Evolutionary conservation across 2,113 vertebrate species (phyloP).

Genomic region (Poicephalus gulielmi): DNA sequence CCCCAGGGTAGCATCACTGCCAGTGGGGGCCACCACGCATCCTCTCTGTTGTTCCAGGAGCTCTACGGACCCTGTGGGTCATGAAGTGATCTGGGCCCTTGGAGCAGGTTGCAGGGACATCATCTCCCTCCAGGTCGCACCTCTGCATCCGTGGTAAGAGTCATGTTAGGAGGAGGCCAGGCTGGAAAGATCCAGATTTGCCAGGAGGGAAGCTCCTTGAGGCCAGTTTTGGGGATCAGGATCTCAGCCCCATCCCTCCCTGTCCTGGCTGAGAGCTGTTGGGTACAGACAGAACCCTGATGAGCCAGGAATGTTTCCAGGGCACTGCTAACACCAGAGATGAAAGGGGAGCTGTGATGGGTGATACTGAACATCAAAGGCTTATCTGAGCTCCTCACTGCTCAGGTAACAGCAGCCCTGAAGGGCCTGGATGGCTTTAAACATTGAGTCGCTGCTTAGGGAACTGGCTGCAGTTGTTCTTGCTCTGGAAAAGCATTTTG

Average conservation of each 20-base stretch:
- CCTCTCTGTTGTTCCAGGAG: slow-evolving; percentile 79
- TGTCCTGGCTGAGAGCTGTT: not conserved
- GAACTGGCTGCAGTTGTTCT: not conserved
- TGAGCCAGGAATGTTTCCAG: rapidly evolving
- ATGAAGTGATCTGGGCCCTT: slow-evolving; percentile 98
- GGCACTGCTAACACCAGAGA: not conserved
- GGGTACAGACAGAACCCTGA: not conserved
- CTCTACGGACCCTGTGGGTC: slow-evolving; percentile 94
- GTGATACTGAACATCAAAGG: not conserved
- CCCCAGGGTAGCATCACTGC: rapidly evolving
- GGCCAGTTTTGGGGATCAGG: rapidly evolving
- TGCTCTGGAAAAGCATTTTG: not conserved
- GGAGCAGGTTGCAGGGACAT: slow-evolving; percentile 98
- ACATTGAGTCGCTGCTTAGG: not conserved
- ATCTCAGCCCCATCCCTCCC: not conserved
- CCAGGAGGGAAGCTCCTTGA: not conserved
- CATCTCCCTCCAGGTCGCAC: slow-evolving; percentile 97
- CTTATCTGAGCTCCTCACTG: not conserved
- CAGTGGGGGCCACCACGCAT: rapidly evolving
- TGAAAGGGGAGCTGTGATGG: not conserved
- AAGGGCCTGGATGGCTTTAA: not conserved
- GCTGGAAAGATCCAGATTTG: not conserved
- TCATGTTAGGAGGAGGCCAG: not conserved
- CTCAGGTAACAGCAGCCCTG: not conserved
- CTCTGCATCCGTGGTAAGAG: slow-evolving; percentile 94